A percentile compares a stretch with the other conserved stretches of the same genome.
Conservation (phyloP, 2,113 vertebrate species). For the Larimichthys polyactis region DNA sequence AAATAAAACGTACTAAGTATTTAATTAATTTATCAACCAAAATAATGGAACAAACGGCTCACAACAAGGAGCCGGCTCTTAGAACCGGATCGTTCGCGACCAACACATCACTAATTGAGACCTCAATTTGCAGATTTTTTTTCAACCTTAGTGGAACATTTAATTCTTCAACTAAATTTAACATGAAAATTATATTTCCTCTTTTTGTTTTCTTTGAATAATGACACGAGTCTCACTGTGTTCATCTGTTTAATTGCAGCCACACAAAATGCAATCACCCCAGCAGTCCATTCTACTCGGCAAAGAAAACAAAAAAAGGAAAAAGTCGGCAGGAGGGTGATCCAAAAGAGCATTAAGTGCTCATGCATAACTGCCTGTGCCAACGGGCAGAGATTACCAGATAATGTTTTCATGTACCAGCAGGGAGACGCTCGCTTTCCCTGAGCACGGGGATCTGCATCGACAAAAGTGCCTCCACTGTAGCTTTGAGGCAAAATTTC, state of each 20-base stretch:
- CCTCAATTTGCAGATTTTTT: neutral
- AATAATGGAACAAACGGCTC: too few relatives aligned
- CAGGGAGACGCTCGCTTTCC: conserved; percentile 32
- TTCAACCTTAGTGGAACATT: neutral
- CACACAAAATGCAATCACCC: neutral
- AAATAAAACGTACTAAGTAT: too few relatives aligned
- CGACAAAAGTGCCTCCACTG: conserved; percentile 37
- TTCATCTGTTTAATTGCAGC: conserved; percentile 20
- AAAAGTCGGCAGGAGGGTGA: conserved; percentile 31
- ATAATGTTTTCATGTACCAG: conserved; percentile 60
- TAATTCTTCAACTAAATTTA: neutral
- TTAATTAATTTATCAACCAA: too few relatives aligned
- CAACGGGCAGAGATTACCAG: conserved; percentile 66
- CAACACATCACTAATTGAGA: too few relatives aligned
- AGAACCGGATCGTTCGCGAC: too few relatives aligned
- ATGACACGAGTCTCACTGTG: neutral
- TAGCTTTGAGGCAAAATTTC: conserved; percentile 42
- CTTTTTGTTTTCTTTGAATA: neutral
- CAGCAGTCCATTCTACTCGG: conserved; percentile 1
- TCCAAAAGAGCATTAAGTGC: conserved; percentile 53
- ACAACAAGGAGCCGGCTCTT: too few relatives aligned
- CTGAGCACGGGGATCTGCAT: conserved; percentile 23
- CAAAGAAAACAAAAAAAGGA: neutral
- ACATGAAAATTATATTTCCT: neutral
- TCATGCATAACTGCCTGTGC: conserved; percentile 55